phyloP scores from a whole-genome alignment of 1,140 invertebrate species.

The Cataglyphis hispanica region DNA sequence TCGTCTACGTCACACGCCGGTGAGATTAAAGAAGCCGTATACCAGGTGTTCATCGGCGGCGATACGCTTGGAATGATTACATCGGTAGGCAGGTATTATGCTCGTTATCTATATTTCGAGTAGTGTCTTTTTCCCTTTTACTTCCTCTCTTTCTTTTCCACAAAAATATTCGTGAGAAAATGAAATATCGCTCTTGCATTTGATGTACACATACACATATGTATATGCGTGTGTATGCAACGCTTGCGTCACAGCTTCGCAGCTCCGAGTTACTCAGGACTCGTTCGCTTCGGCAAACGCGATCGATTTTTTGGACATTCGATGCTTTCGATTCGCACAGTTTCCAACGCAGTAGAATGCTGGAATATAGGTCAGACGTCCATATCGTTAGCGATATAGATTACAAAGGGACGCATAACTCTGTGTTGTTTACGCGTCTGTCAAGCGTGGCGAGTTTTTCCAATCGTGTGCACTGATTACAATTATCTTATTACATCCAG shows the following conservation, averaged over 20 bases:
- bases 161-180: not conserved
- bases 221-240: not conserved
- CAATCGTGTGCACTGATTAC: not conserved
- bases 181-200: slow-evolving; percentile 10
- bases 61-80: slow-evolving; percentile 69
- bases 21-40: slow-evolving; percentile 84
- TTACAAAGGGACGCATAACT: not conserved
- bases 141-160: no score
- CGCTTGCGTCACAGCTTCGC: slow-evolving; percentile 39
- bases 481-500: not conserved
- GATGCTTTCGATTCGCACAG: slow-evolving; percentile 39
- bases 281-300: not conserved
- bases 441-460: slow-evolving; percentile 13
- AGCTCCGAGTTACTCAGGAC: not conserved
- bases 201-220: not conserved
- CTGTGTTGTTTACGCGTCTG: not conserved
- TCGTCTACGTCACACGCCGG: slow-evolving; percentile 74
- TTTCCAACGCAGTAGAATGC: slow-evolving; percentile 5
- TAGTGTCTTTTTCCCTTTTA: not conserved
- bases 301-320: slow-evolving; percentile 58
- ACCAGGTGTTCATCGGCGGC: slow-evolving; percentile 72
- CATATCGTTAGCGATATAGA: slow-evolving; percentile 37
- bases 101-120: not conserved
- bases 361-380: slow-evolving; percentile 48
- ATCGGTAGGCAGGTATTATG: slow-evolving; percentile 46